Evolutionary conservation across 2,113 vertebrate species (phyloP).

Genomic region (Panthera tigris): DNA sequence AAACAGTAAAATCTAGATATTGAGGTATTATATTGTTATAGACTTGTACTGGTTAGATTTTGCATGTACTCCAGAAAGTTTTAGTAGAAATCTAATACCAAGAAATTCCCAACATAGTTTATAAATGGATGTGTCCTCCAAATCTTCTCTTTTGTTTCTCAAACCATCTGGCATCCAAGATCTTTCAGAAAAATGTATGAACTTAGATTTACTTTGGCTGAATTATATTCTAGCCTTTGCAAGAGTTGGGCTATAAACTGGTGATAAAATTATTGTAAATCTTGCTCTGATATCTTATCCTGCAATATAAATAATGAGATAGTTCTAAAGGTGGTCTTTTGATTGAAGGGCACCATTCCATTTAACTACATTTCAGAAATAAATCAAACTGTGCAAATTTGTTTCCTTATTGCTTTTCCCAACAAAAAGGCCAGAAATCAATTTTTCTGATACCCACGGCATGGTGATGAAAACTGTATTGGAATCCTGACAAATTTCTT

Average conservation of each 20-base stretch:
- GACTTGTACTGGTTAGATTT: neutral
- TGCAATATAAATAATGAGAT: neutral
- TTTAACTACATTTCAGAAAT: conserved; percentile 19
- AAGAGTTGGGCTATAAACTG: neutral
- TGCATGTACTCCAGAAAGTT: neutral
- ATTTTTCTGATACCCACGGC: neutral
- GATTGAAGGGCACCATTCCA: neutral
- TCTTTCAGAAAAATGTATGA: neutral
- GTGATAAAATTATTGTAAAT: neutral
- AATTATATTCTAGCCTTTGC: neutral
- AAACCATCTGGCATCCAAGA: neutral
- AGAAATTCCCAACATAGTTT: neutral
- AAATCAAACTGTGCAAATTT: neutral
- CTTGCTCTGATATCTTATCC: neutral
- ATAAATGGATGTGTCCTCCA: neutral
- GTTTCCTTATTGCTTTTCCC: neutral
- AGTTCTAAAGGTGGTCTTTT: neutral
- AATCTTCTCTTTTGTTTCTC: neutral
- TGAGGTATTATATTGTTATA: neutral
- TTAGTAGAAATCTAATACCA: neutral
- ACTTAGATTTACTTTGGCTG: neutral
- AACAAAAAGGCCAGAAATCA: conserved; percentile 14
- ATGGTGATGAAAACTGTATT: neutral
- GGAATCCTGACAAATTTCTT: conserved; percentile 24
- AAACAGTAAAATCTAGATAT: neutral